Evolutionary conservation across 1,140 invertebrate species (phyloP), one percentile per base, ranked within the genome.

Genomic region (Limonius californicus): DNA sequence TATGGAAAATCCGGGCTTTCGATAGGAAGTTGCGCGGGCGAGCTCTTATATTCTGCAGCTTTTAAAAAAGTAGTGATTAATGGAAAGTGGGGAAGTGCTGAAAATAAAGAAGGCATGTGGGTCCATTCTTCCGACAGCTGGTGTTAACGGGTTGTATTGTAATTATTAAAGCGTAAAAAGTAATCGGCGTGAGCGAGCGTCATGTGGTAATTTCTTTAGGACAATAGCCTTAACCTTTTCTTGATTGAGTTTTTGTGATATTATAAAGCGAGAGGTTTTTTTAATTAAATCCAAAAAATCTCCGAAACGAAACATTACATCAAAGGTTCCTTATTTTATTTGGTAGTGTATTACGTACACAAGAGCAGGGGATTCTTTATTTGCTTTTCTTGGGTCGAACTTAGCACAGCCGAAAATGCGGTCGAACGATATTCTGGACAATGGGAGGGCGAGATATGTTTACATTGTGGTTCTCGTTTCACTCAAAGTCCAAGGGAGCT

Each of bases 391-490:
- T 39, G 35, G n/a, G n/a, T 39, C 35, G 11, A 39, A 39, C 35
- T 6, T 11, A 32, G 11, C 27, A 32, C 27, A 6, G 27, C 27
- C 2, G 35, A 39, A 39, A 27, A 39, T 14, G 35, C 8, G 35
- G 35, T 39, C 35, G 35, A 39, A 39, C 8, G 35, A 39, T 39
- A 39, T 39, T 39, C 35, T 39, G 35, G 35, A 39, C 35, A 39
- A 39, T 39, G 35, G 35, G n/a, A 39, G 16, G 45, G 20, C 45
- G 53, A 15, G 27, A 55, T 32, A 16, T 55, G 53, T 55, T 55
- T 55, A 55, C 53, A 55, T 55, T 55, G 53, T 19, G 53, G 53
- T 55, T 32, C 53, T 55, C 27, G 27, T 55, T 27, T 55, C 27
- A 55, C 53, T 23, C 18, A 23, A 15, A 55, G 20, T 55, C 53